Percentiles rank a stretch among this genome's conserved stretches.
These are phyloP conservation scores for Petrocephalus schoutedeni DNA, from an alignment of 2,797 vertebrate species.

Conservation along the genomic window DNA sequence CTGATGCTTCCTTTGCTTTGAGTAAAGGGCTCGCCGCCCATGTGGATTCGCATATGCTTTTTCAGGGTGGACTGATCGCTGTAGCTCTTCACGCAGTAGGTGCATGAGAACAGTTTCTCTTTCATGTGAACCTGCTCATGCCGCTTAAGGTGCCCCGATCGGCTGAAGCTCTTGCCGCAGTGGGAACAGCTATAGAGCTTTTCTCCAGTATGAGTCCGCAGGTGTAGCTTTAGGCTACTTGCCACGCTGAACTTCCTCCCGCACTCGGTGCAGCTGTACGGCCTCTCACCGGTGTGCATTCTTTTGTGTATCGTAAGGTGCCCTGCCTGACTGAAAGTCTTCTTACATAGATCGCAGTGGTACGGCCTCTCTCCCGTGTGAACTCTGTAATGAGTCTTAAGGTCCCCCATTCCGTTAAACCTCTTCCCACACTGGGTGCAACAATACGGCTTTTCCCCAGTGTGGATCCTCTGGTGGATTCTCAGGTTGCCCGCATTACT, in stretches of 20 bases:
- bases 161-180: conserved; percentile 65
- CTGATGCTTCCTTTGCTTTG: conserved; percentile 24
- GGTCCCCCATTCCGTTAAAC: conserved; percentile 61
- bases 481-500: conserved; percentile 59
- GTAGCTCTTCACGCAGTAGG: conserved; percentile 54
- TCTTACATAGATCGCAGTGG: conserved; percentile 62
- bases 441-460: conserved; percentile 62
- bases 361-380: conserved; percentile 67
- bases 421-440: conserved; percentile 65
- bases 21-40: not conserved
- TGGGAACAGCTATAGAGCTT: conserved; percentile 59
- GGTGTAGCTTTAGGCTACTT: conserved; percentile 68
- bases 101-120: conserved; percentile 51
- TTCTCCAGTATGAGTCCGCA: conserved; percentile 64
- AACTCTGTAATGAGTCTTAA: conserved; percentile 64
- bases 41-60: conserved; percentile 58
- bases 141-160: conserved; percentile 61
- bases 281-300: conserved; percentile 65
- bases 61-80: conserved; percentile 56
- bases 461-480: conserved; percentile 65
- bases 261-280: conserved; percentile 60
- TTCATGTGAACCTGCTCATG: conserved; percentile 66
- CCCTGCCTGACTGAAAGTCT: conserved; percentile 66
- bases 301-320: conserved; percentile 71
- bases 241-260: conserved; percentile 64